phyloP scores from a whole-genome alignment of 1,140 invertebrate genomes.

The Drosophila carrolli region DNA sequence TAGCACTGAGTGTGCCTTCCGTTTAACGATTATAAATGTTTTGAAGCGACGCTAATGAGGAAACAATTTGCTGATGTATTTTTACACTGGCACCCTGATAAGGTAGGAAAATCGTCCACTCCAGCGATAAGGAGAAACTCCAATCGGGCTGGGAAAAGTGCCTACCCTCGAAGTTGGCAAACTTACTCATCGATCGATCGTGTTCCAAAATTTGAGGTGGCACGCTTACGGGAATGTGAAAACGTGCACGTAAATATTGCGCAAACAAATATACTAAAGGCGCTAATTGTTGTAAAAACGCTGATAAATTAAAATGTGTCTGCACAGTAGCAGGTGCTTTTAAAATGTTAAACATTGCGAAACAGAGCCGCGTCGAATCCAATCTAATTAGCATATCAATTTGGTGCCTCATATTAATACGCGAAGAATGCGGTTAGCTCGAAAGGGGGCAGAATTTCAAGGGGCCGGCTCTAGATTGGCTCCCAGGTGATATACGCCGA shows the following conservation, averaged over 20 bases:
- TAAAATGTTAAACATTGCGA: conserved; percentile 27
- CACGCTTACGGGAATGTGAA: conserved; percentile 65
- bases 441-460: conserved; percentile 29
- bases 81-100: conserved; percentile 34
- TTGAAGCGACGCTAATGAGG: conserved; percentile 54
- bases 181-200: conserved; percentile 31
- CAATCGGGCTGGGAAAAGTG: background rate
- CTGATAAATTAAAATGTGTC: conserved; percentile 25
- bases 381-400: conserved; percentile 62
- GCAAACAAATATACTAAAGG: conserved; percentile 38
- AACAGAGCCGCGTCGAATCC: conserved; percentile 14
- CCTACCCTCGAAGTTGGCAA: background rate
- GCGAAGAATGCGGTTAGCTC: conserved; percentile 36
- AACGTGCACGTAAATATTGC: conserved; percentile 59
- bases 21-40: conserved; percentile 28
- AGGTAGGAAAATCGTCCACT: conserved; percentile 20
- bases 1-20: conserved; percentile 9
- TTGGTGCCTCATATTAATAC: conserved; percentile 25
- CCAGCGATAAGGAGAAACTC: conserved; percentile 5
- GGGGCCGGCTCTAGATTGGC: conserved; percentile 25
- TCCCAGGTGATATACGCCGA: conserved; percentile 17
- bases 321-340: conserved; percentile 1
- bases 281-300: conserved; percentile 65
- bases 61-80: conserved; percentile 60
- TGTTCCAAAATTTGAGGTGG: conserved; percentile 32